Evolutionary conservation across 23 tunicate genomes (phyloP).

Genomic region (Trididemnum miniatum): DNA sequence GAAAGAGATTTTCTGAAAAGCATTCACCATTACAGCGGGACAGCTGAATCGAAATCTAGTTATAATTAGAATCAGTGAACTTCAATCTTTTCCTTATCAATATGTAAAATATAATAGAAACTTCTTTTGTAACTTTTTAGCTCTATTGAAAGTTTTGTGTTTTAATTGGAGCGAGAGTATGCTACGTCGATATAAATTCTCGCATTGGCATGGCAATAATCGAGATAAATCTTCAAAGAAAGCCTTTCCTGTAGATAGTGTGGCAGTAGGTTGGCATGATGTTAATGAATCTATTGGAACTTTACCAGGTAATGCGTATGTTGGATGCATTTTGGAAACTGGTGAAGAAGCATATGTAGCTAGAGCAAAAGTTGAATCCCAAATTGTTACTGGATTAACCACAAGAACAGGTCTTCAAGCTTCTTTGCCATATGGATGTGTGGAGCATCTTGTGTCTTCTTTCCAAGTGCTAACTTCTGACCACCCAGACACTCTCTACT

Average conservation of each 20-base stretch:
- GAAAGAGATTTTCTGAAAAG: too few relatives aligned
- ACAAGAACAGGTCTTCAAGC: slow-evolving; percentile 1
- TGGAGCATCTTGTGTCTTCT: background rate
- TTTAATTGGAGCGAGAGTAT: too few relatives aligned
- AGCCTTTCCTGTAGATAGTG: background rate
- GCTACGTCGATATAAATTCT: too few relatives aligned
- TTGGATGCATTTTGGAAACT: slow-evolving; percentile 18
- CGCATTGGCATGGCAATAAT: too few relatives aligned
- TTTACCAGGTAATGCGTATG: slow-evolving; percentile 18
- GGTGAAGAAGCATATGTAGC: slow-evolving; percentile 39
- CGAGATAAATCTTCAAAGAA: too few relatives aligned
- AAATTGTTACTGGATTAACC: slow-evolving; percentile 21
- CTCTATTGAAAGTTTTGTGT: too few relatives aligned
- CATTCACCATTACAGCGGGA: too few relatives aligned
- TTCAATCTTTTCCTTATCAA: too few relatives aligned
- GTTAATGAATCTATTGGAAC: background rate
- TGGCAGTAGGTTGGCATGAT: background rate
- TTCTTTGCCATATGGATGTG: slow-evolving; percentile 25
- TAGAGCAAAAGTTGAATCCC: background rate
- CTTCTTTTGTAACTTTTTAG: too few relatives aligned
- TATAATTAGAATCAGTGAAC: too few relatives aligned
- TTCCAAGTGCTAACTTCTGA: slow-evolving; percentile 23
- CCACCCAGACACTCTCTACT: slow-evolving; percentile 3
- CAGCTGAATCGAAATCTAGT: too few relatives aligned
- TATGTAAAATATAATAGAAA: too few relatives aligned